phyloP scores from a whole-genome alignment of 2,113 vertebrate species.

The Saimiri boliviensis region DNA sequence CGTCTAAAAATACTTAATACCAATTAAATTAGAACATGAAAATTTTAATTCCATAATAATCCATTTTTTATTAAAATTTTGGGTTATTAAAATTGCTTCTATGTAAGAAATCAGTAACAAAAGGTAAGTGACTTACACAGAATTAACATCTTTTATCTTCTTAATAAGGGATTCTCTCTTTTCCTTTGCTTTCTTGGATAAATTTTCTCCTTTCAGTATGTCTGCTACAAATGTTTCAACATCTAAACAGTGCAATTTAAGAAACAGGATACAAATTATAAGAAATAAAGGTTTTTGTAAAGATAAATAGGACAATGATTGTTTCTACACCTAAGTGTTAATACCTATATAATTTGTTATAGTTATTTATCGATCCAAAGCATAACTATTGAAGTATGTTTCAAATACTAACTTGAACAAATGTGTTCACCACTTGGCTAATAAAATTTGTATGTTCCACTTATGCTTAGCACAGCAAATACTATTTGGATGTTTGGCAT shows the following conservation, averaged over 20 bases:
- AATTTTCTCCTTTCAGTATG: conserved; percentile 91
- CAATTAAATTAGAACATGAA: conserved; percentile 44
- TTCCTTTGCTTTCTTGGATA: conserved; percentile 96
- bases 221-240: conserved; percentile 91
- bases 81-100: conserved; percentile 47
- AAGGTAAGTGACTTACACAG: conserved; percentile 81
- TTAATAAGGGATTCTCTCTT: conserved; percentile 91
- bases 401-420: conserved; percentile 82
- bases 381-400: conserved; percentile 71
- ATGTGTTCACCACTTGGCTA: conserved; percentile 77
- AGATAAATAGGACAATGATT: conserved; percentile 68
- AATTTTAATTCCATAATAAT: conserved; percentile 41
- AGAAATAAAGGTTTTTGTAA: conserved; percentile 64
- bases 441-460: conserved; percentile 75
- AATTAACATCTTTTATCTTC: conserved; percentile 93
- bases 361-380: conserved; percentile 77
- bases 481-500: conserved; percentile 79
- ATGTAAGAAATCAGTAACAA: conserved; percentile 58
- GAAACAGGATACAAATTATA: conserved; percentile 71
- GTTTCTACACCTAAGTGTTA: conserved; percentile 66
- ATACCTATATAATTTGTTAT: conserved; percentile 66
- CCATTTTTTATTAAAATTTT: conserved; percentile 48
- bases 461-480: conserved; percentile 85
- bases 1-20: conserved; percentile 49
- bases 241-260: conserved; percentile 86